A percentile compares a stretch with the other conserved stretches of the same genome.
phyloP scores from a whole-genome alignment of 2,113 vertebrate species.

The Paramormyrops kingsleyae region DNA sequence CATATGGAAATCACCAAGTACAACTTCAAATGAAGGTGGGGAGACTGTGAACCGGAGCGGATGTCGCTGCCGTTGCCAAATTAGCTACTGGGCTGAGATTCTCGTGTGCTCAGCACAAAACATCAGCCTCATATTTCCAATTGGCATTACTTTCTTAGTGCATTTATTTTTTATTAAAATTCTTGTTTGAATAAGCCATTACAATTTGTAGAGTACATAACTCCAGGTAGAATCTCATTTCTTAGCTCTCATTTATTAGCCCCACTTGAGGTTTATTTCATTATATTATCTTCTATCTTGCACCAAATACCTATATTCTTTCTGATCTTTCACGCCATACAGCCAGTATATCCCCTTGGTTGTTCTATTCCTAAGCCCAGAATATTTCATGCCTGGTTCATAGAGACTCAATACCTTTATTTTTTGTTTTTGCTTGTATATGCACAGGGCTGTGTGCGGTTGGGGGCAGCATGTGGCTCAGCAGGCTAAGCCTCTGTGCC shows the following conservation, averaged over 20 bases:
- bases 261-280: background rate
- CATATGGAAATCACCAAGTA: background rate
- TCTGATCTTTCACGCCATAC: background rate
- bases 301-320: background rate
- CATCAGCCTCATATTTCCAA: background rate
- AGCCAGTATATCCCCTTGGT: background rate
- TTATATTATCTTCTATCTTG: no score
- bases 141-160: background rate
- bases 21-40: background rate
- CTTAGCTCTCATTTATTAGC: background rate
- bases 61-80: background rate
- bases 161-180: background rate
- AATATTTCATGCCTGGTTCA: background rate
- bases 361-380: background rate
- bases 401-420: background rate
- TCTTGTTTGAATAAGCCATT: background rate
- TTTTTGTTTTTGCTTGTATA: background rate
- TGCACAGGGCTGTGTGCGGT: background rate
- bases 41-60: background rate
- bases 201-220: background rate
- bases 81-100: background rate
- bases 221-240: background rate
- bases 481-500: background rate
- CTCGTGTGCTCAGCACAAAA: background rate
- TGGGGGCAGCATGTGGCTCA: background rate